A percentile compares a stretch with the other conserved stretches of the same genome.
Conservation (phyloP, 2,113 vertebrate genomes). For the Oryzias melastigma region DNA sequence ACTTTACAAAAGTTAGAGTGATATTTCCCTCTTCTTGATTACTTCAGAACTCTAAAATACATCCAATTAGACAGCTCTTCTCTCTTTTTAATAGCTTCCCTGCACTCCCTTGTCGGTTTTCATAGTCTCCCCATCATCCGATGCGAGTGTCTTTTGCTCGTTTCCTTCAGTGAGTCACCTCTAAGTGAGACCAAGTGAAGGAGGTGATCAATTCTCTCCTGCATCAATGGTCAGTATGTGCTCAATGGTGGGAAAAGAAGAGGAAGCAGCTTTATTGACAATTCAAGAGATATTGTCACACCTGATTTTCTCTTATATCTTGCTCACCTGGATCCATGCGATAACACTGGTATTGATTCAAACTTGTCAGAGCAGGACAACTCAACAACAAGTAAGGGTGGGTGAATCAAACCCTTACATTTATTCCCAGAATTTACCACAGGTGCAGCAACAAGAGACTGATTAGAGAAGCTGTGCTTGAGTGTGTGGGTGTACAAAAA, state of each 20-base stretch:
- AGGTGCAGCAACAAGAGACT: slow-evolving; percentile 23
- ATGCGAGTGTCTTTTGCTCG: slow-evolving; percentile 44
- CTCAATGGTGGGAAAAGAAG: slow-evolving; percentile 50
- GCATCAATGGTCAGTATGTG: slow-evolving; percentile 57
- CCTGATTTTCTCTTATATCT: slow-evolving; percentile 62
- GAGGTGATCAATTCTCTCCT: slow-evolving; percentile 56
- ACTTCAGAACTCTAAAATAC: slow-evolving; percentile 46
- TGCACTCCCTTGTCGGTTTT: slow-evolving; percentile 19
- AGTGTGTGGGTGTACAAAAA: neutral
- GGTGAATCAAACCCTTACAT: slow-evolving; percentile 51
- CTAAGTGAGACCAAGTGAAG: slow-evolving; percentile 28
- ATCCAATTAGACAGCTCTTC: slow-evolving; percentile 55
- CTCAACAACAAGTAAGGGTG: slow-evolving; percentile 46
- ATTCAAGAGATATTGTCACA: slow-evolving; percentile 66
- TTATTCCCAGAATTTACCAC: slow-evolving; percentile 18
- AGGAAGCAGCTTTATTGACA: slow-evolving; percentile 55
- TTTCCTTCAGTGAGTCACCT: slow-evolving; percentile 37
- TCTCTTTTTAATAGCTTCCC: slow-evolving; percentile 44
- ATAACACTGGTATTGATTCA: slow-evolving; percentile 62
- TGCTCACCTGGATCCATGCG: slow-evolving; percentile 57
- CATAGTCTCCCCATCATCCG: slow-evolving; percentile 32
- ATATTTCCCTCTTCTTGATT: slow-evolving; percentile 50
- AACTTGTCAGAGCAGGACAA: slow-evolving; percentile 39
- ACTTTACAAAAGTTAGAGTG: slow-evolving; percentile 48
- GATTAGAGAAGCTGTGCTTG: slow-evolving; percentile 5